Evolutionary conservation across 2,797 vertebrate genomes (phyloP), one percentile per base, ranked within the genome.

Genomic region (Allobates femoralis): DNA sequence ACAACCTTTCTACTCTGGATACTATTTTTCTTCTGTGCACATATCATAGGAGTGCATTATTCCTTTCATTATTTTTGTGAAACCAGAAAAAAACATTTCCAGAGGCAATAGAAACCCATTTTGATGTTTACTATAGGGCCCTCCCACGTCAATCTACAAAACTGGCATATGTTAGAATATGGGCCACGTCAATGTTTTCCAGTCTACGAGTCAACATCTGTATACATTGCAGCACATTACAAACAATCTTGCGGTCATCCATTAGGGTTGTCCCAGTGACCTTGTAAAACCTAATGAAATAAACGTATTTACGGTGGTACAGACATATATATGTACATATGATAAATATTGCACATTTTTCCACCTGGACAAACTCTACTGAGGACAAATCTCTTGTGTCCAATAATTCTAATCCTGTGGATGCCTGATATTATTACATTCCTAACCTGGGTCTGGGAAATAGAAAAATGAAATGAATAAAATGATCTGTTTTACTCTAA

Each of bases 351-450:
- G 67, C 11, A 41, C 8, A 71, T 5, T 23, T 14, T 21, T n/a
- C n/a, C 11, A 23, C n/a, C 16, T 41, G 67, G 34, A 46, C 34
- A 41, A 41, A 23, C 18, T 28, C 19, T 10, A 37, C 66, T 21
- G 34, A 30, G 28, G 3, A n/a, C 15, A 71, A 71, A 71, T n/a
- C 23, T 21, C 69, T 15, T 23, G 69, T 46, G 23, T 46, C 69
- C n/a, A 14, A n/a, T 73, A 37, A 73, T 37, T 73, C 21, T 73
- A 41, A 73, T 41, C 69, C 69, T 46, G n/a, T 7, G 15, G 67
- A 41, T 71, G 19, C 14, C 23, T n/a, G 69, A 15, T 73, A 73
- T 46, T 73, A 73, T 73, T 73, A 11, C 11, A 73, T 73, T 73
- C 37, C 41, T 26, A 26, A n/a, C 69, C 69, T 46, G 67, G 18